Evolutionary conservation across 2,113 vertebrate genomes (phyloP), one percentile per base, ranked within the genome.

Genomic region (Pseudorasbora parva): DNA sequence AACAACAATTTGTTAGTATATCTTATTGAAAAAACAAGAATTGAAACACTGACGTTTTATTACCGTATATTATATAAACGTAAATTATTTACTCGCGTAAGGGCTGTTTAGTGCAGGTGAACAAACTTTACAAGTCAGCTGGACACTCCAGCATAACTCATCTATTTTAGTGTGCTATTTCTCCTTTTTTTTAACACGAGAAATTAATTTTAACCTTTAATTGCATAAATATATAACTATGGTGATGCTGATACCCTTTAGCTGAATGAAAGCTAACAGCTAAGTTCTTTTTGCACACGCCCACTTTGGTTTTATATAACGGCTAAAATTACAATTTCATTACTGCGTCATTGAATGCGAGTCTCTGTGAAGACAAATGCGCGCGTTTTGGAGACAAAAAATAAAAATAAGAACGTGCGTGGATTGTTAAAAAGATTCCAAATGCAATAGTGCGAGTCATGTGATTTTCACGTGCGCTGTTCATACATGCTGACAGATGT

Each of bases 291-390:
- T 62, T 68, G 59, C 56, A 75, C 69, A 72, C 81, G 72, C 86
- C 86, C 64, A 51, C 78, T 82, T 76, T 49, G 76, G 15, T 78
- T 86, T 82, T 82, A 86, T 78, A 45, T 82, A 86, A 86, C 72
- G 15, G 19, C 51, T 66, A 11, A 56, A 76, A 82, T 49, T 47
- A 41, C 23, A 37, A 45, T 82, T 66, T 78, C 14, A 59, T 81
- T 62, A 49, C 5, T 81, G 71, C 71, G 43, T 51, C 82, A 41
- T 37, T 60, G 12, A 47, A 45, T 14, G 41, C 19, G 19, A 33
- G 0, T 66, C n/a, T 62, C 12, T 21, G 7, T 3, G 12, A 72
- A 6, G 4, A 66, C n/a, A 21, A 30, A 66, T 3, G 0, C 57
- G 6, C 7, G 33, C 33, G 4, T 12, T 27, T 15, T 27, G 11